Base-by-base conservation (phyloP, 2,888 invertebrate genomes). In the Agrotis segetum region DNA sequence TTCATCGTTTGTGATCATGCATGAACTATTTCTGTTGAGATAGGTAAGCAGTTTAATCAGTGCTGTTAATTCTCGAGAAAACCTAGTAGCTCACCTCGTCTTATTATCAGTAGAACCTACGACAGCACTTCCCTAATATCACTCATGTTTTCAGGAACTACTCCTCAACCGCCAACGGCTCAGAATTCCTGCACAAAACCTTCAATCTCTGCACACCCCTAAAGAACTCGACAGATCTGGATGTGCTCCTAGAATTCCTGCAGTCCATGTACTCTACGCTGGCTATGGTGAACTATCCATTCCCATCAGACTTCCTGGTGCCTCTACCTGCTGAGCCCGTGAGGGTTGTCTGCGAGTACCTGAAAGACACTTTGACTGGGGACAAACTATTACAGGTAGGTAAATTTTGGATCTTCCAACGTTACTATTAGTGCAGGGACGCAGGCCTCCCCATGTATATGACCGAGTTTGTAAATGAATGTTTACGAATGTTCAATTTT, bases 241-340 rank as follows among this genome's bases (percentile, higher is more conserved):
- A 93, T 13, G 56, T 63, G 0, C 94, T 99, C 17, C 96, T 98
- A 79, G 96, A 97, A 53, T 99, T 98, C 97, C 92, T 99, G 3
- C 89, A 93, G 47, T 97, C 97, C 75, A 97, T 98, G 81, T 98
- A 98, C 90, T 97, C 97, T 13, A 98, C 98, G 86, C 92, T 99
- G 79, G 99, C 99, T 0, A 99, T 99, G 99, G 98, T 98, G 19
- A 98, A 99, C 95, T 99, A 99, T 92, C 99, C 99, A 0, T 99
- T 99, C 91, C 95, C 98, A 0, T 97, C 98, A 0, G 97, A 97
- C 87, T 99, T 99, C 92, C 94, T 99, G 63, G 96, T 97, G 61
- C 97, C 98, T 0, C 90, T 99, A 34, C 99, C 99, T 0, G 98
- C 97, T 0, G 97, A 98, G 93, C 99, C 99, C 0, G 98, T 99